A percentile compares a stretch with the other conserved stretches of the same genome.
These are phyloP conservation scores for Florisuga fusca DNA, from an alignment of 2,797 vertebrate species.

Conservation along the genomic window DNA sequence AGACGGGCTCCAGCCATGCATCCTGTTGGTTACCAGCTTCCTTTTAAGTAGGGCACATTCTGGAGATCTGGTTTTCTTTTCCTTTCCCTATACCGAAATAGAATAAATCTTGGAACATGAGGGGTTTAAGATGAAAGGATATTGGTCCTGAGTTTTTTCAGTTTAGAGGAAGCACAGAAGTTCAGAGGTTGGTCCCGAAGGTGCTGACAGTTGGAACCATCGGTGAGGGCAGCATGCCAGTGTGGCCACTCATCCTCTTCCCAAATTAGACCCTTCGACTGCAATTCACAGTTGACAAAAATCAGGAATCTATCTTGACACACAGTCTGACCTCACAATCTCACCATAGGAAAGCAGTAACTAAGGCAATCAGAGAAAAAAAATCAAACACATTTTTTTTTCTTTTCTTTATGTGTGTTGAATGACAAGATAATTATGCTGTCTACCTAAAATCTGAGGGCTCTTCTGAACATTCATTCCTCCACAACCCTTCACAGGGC, in stretches of 20 bases:
- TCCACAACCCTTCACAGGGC: not conserved
- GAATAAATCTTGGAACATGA: not conserved
- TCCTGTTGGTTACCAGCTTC: conserved; percentile 27
- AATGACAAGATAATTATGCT: conserved; percentile 28
- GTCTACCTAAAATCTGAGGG: not conserved
- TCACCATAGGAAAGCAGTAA: not conserved
- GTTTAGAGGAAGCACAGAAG: not conserved
- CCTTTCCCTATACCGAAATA: not conserved
- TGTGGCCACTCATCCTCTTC: accelerated
- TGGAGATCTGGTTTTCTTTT: conserved; percentile 3
- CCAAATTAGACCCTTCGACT: not conserved
- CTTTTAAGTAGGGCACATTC: conserved; percentile 13
- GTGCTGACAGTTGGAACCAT: not conserved
- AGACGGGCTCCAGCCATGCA: not conserved
- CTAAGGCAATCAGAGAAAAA: conserved; percentile 29
- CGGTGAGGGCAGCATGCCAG: not conserved
- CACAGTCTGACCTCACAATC: conserved; percentile 30
- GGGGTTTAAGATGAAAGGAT: not conserved
- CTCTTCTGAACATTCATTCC: conserved; percentile 27
- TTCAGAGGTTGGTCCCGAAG: not conserved
- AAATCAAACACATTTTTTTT: conserved; percentile 1
- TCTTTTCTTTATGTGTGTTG: not conserved
- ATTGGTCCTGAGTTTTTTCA: not conserved
- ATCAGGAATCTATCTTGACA: conserved; percentile 23
- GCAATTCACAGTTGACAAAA: conserved; percentile 18